Evolutionary conservation across 2,113 vertebrate genomes (phyloP), one percentile per base, ranked within the genome.

Genomic region (Otus sunia): DNA sequence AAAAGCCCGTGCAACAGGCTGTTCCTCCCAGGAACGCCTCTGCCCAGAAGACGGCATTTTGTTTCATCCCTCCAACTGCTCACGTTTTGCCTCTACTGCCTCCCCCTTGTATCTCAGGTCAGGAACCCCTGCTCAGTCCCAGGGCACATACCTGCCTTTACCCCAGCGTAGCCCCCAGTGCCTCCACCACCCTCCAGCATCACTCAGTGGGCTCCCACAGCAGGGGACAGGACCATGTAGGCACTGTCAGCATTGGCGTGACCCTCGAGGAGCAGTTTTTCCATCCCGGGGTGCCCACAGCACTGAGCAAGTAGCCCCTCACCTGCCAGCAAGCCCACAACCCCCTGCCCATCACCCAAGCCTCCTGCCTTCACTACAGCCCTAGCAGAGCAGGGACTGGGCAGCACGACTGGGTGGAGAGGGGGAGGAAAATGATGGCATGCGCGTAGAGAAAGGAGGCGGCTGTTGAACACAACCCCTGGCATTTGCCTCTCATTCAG

Each of bases 401-500:
- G 60, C 41, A 66, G 49, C 60, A 43, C 78, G 49, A 49, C 22
- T 2, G 14, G 6, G 36, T 2, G 8, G 39, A 71, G n/a, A 6
- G 4, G 27, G 37, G 27, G 27, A 73, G 47, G 29, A 53, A 39
- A 69, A 74, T 1, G 0, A 15, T 20, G 59, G 62, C 53, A 64
- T 92, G 81, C 18, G 3, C 43, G 56, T 2, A 2, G 37, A 55
- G 82, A 69, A 66, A 69, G 55, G 67, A 76, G 83, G 83, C 1
- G 18, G 66, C 11, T 49, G 59, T 5, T 39, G 45, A 30, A 23
- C 56, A 8, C 80, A n/a, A n/a, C 16, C 1, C 0, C 76, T 87
- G 94, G 45, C 37, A 69, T 83, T 88, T 52, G 92, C 79, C 67
- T 79, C 75, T 73, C 92, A 66, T 86, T 80, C 82, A 72, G 75